Evolutionary conservation across 2,888 invertebrate genomes (phyloP), one percentile per base, ranked within the genome.

Genomic region (Chrysomela aeneicollis): DNA sequence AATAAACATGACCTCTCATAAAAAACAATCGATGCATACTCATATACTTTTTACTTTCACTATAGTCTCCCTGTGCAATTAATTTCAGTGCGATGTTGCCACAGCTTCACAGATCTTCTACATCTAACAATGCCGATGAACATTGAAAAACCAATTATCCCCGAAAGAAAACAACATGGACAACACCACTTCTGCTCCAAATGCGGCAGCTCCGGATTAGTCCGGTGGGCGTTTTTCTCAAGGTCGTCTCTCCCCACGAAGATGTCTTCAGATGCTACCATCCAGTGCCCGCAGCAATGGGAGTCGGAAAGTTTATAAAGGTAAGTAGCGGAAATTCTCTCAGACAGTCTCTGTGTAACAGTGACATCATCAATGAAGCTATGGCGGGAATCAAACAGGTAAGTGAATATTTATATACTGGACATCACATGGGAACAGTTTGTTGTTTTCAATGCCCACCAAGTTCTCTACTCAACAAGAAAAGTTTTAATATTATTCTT

Each of bases 271-370:
- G 42, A 42, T 42, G 21, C 42, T 10, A 30, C 19, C 19, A 50
- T 46, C 10, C 12, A n/a, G 49, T 18, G 22, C 18, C n/a, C 26
- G 3, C 50, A 55, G 21, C n/a, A 35, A 65, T 35, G 47, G 52
- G 17, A 50, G 59, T 49, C 15, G 21, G 47, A 46, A 64, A 72
- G 68, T 71, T 74, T 74, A 74, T 74, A 74, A 71, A 74, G 74
- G 66, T 66, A 70, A 71, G 63, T 53, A 15, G 4, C 54, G 54
- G 54, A 66, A 63, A 64, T 61, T 51, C 32, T 42, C 58, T 21
- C 59, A 67, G 66, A 47, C 69, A 72, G 73, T 73, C 64, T 63
- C 70, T 70, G 73, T 67, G 66, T 58, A 63, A 64, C 59, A 63
- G 63, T 69, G 68, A 63, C 47, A 62, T 61, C 54, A 66, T 63